Percentiles rank a stretch among this genome's conserved stretches.
Evolutionary conservation across 92 coral and sea anemone genomes (phyloP).

Genomic region (Anthopleura xanthogrammica): DNA sequence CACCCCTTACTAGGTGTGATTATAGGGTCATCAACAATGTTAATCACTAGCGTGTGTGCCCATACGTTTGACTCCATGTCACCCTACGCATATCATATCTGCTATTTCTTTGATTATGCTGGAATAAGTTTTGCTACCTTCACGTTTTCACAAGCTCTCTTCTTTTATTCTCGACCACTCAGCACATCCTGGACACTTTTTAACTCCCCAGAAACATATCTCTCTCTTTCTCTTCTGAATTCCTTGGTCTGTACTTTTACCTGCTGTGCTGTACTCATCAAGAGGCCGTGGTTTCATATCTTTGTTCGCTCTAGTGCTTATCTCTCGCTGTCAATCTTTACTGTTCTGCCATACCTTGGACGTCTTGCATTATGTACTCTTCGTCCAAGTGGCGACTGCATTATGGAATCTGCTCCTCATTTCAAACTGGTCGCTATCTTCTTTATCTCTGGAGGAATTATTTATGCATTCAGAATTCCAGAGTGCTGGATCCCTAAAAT

Average conservation of each 20-base stretch:
- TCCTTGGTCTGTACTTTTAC: conserved; percentile 42
- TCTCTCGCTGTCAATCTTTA: conserved; percentile 36
- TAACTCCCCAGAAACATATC: conserved; percentile 41
- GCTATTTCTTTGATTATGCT: conserved; percentile 61
- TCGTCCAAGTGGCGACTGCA: conserved; percentile 26
- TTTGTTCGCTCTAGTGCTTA: conserved; percentile 54
- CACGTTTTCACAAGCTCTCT: conserved; percentile 52
- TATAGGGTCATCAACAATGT: conserved; percentile 37
- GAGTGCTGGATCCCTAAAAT: conserved; percentile 47
- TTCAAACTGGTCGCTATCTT: conserved; percentile 45
- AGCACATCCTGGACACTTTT: conserved; percentile 26
- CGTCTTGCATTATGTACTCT: conserved; percentile 40
- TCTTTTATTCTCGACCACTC: conserved; percentile 55
- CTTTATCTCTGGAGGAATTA: conserved; percentile 37
- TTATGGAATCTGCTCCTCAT: conserved; percentile 32
- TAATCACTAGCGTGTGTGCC: conserved; percentile 45
- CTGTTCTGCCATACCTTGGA: conserved; percentile 41
- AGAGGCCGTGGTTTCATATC: conserved; percentile 46
- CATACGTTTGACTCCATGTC: conserved; percentile 65
- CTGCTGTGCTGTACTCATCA: conserved; percentile 54
- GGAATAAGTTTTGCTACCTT: conserved; percentile 48
- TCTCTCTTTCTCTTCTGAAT: conserved; percentile 36
- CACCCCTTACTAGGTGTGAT: conserved; percentile 44
- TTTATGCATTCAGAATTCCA: conserved; percentile 45
- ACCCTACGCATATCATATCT: conserved; percentile 44